phyloP scores from a whole-genome alignment of 2,797 vertebrate species.

The Characodon lateralis region DNA sequence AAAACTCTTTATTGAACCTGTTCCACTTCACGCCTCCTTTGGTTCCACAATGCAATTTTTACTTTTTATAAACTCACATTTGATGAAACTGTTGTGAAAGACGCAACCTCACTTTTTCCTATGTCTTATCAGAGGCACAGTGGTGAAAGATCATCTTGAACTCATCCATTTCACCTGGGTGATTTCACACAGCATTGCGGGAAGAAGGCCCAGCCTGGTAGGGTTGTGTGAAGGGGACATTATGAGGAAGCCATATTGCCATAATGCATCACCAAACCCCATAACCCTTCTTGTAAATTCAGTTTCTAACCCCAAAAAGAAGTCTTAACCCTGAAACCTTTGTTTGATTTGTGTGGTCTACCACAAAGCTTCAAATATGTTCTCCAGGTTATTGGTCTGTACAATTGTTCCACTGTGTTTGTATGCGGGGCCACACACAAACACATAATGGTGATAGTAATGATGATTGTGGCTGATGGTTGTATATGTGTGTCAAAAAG shows the following conservation, averaged over 20 bases:
- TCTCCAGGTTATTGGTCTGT: not conserved
- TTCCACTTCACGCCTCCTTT: not conserved
- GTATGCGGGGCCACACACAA: not conserved
- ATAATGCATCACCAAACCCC: not conserved
- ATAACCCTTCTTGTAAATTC: not conserved
- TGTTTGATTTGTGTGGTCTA: not conserved
- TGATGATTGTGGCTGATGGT: constrained; percentile 31
- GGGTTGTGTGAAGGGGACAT: not conserved
- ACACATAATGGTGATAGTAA: constrained; percentile 35
- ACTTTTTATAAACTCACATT: not conserved
- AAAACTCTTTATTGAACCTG: not conserved
- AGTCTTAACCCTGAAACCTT: not conserved
- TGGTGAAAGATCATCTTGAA: not conserved
- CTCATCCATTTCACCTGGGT: not conserved
- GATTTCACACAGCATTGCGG: not conserved
- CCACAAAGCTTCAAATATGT: not conserved
- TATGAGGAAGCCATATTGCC: not conserved
- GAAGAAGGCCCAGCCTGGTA: not conserved
- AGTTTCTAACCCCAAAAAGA: not conserved
- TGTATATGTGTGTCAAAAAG: constrained; percentile 22
- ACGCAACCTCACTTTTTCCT: not conserved
- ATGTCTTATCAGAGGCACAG: not conserved
- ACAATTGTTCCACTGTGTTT: not conserved
- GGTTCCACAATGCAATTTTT: not conserved
- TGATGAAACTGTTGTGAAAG: not conserved